Evolutionary conservation across 2,888 invertebrate genomes (phyloP).

Genomic region (Macrophya annulata): DNA sequence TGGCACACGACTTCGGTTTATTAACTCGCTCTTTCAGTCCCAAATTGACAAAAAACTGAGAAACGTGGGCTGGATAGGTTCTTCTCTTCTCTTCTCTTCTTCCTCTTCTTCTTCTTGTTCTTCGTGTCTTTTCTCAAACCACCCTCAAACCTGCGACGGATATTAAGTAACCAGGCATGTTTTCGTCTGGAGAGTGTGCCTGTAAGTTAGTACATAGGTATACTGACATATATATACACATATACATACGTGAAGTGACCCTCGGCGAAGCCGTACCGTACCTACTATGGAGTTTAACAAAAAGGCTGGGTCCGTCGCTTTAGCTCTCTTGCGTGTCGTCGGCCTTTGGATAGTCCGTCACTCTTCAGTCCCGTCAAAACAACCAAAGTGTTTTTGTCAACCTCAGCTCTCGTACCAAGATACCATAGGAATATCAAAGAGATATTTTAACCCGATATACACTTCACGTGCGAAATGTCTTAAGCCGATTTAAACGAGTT

Average conservation of each 20-base stretch:
- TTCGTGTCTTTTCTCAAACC: background rate
- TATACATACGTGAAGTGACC: background rate
- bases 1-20: slow-evolving; percentile 23
- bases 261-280: slow-evolving; percentile 7
- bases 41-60: slow-evolving; percentile 26
- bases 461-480: background rate
- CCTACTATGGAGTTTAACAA: slow-evolving; percentile 1
- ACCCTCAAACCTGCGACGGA: slow-evolving; percentile 25
- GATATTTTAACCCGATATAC: background rate
- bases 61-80: background rate
- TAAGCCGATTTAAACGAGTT: background rate
- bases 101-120: background rate
- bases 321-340: background rate
- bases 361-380: background rate
- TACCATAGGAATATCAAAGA: background rate
- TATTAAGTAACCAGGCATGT: slow-evolving; percentile 42
- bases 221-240: background rate
- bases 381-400: slow-evolving; percentile 23
- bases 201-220: background rate
- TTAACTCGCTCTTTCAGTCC: background rate
- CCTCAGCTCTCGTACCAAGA: background rate
- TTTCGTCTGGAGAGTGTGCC: slow-evolving; percentile 15
- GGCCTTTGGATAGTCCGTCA: slow-evolving; percentile 8
- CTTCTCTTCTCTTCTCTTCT: background rate
- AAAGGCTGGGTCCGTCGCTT: background rate